Evolutionary conservation across 2,888 invertebrate genomes (phyloP).

Genomic region (Caenorhabditis macrosperma): DNA sequence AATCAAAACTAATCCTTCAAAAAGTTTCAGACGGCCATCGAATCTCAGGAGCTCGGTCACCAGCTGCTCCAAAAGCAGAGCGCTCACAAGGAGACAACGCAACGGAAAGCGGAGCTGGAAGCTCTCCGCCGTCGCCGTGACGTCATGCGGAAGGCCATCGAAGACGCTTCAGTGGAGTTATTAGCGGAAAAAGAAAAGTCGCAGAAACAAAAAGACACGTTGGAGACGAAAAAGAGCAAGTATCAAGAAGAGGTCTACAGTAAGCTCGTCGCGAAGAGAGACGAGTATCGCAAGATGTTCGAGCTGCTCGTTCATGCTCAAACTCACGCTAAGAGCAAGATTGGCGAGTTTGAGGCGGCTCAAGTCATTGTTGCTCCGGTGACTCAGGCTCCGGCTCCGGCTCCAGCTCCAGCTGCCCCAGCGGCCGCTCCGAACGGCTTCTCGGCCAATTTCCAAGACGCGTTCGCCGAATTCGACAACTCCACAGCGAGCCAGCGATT

Average conservation of each 20-base stretch:
- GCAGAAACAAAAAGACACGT: slow-evolving; percentile 60
- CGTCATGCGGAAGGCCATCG: slow-evolving; percentile 59
- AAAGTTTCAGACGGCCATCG: slow-evolving; percentile 71
- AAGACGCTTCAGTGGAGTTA: slow-evolving; percentile 61
- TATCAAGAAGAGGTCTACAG: slow-evolving; percentile 21
- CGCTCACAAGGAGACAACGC: slow-evolving; percentile 67
- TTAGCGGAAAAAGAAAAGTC: slow-evolving; percentile 60
- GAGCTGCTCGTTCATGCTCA: slow-evolving; percentile 57
- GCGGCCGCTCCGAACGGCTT: neutral
- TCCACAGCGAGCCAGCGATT: slow-evolving; percentile 5
- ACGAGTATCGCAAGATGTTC: slow-evolving; percentile 59
- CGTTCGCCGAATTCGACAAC: slow-evolving; percentile 44
- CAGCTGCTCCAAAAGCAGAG: slow-evolving; percentile 77
- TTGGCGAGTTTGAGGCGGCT: slow-evolving; percentile 16
- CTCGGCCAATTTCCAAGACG: slow-evolving; percentile 22
- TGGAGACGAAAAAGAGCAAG: slow-evolving; percentile 51
- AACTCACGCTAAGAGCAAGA: slow-evolving; percentile 42
- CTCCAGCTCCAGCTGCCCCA: no score
- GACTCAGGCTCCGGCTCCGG: neutral
- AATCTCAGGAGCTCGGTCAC: slow-evolving; percentile 78
- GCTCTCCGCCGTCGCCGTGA: slow-evolving; percentile 65
- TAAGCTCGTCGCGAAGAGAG: slow-evolving; percentile 39
- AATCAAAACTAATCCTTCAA: neutral
- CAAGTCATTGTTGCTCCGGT: neutral
- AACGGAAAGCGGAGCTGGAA: slow-evolving; percentile 70